phyloP scores from a whole-genome alignment of 2,888 invertebrate species.

The Archips crataeganus region DNA sequence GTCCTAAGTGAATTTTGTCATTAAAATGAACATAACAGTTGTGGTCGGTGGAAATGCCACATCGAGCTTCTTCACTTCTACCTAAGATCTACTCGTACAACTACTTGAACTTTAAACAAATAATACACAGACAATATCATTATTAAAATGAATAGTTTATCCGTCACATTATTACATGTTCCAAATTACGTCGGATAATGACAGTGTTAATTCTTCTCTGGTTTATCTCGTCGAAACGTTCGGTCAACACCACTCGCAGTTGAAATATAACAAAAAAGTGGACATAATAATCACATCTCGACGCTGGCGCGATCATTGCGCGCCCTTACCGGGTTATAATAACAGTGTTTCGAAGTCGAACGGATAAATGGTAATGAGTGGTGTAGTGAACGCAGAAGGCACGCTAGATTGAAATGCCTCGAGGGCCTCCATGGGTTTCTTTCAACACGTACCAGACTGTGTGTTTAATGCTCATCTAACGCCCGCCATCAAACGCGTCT shows the following conservation, averaged over 20 bases:
- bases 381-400: conserved; percentile 64
- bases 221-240: conserved; percentile 49
- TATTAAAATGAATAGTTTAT: conserved; percentile 15
- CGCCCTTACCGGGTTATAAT: conserved; percentile 77
- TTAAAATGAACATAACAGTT: conserved; percentile 53
- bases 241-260: conserved; percentile 55
- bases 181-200: conserved; percentile 52
- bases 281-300: conserved; percentile 62
- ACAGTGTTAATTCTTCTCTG: conserved; percentile 52
- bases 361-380: conserved; percentile 79
- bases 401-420: conserved; percentile 74
- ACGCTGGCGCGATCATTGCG: conserved; percentile 75
- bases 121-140: background rate
- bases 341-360: conserved; percentile 74
- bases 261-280: conserved; percentile 66
- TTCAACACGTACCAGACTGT: conserved; percentile 82
- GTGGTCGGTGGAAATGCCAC: background rate
- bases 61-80: no score
- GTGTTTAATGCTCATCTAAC: conserved; percentile 76
- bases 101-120: background rate
- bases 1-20: conserved; percentile 65
- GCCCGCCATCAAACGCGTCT: conserved; percentile 72
- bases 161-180: conserved; percentile 31
- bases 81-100: background rate
- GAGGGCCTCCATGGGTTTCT: conserved; percentile 72